Evolutionary conservation across 1,140 invertebrate genomes (phyloP), one percentile per base, ranked within the genome.

Genomic region (Tetramorium simillimum): DNA sequence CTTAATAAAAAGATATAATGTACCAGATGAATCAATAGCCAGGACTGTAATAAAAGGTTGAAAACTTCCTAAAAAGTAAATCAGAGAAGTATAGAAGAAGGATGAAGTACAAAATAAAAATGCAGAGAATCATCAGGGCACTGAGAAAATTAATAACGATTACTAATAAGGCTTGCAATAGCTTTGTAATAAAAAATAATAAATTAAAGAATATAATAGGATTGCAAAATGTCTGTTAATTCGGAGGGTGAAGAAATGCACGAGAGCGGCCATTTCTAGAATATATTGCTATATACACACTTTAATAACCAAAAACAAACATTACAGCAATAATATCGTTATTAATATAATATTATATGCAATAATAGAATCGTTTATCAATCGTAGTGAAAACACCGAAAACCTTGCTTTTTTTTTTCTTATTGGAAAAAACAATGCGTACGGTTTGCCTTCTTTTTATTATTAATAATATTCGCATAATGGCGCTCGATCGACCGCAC

Each of bases 291-390:
- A 95, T 95, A 95, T 95, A 95, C 93, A 95, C 94, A 95, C 94
- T 95, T 95, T 95, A 95, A 95, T 95, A 95, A 95, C 92, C 92
- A 94, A 95, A 95, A 95, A 95, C 94, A 95, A 95, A 95, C 94
- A 94, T 94, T 95, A 95, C 94, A 95, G 93, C 58, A 95, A 95
- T 94, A 94, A 95, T 95, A 94, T 93, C 93, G 92, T 94, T 94
- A 94, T 94, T 94, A 94, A 93, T 94, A 92, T 93, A 93, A 94
- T 94, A 94, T 93, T 93, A 93, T 94, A 88, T 81, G 63, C 92
- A 92, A 94, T 94, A 93, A 93, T 95, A 94, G 92, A 94, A 94
- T 93, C 91, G 90, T 94, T 94, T 93, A 94, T 95, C 93, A 94
- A 94, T 94, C 87, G 93, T 95, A 95, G 92, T 94, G 93, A 94